phyloP scores from a whole-genome alignment of 2,888 invertebrate species.

The Glaucopsyche alexis region DNA sequence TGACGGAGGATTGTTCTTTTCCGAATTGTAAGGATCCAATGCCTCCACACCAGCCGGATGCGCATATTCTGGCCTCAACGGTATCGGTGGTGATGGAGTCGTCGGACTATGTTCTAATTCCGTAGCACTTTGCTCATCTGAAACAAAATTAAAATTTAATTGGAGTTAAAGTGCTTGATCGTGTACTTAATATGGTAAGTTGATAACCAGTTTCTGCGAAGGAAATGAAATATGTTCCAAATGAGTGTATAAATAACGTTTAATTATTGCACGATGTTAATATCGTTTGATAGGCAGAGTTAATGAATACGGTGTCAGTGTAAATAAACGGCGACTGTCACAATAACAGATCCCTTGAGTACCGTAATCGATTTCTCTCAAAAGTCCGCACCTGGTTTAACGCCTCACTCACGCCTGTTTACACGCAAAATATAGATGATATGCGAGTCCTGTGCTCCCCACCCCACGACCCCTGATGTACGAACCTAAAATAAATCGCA shows the following conservation, averaged over 20 bases:
- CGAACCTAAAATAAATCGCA: constrained; percentile 49
- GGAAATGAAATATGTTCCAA: constrained; percentile 17
- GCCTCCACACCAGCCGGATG: constrained; percentile 74
- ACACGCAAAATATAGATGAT: constrained; percentile 71
- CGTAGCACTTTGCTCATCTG: constrained; percentile 65
- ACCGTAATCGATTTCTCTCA: constrained; percentile 55
- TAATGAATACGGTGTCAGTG: constrained; percentile 45
- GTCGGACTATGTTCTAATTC: constrained; percentile 59
- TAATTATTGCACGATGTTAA: constrained; percentile 17
- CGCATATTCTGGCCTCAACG: constrained; percentile 70
- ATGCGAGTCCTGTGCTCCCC: constrained; percentile 68
- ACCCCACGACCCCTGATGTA: constrained; percentile 47
- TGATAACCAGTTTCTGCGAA: not conserved
- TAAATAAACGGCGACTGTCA: constrained; percentile 73
- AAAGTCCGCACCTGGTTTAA: constrained; percentile 72
- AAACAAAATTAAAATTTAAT: constrained; percentile 49
- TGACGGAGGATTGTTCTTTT: constrained; percentile 61
- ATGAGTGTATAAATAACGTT: constrained; percentile 10
- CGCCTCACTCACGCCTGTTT: constrained; percentile 73
- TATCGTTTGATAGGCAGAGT: constrained; percentile 22
- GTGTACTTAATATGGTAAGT: constrained; percentile 9
- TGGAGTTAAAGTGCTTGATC: constrained; percentile 46
- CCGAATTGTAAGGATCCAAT: constrained; percentile 73
- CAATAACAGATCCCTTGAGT: constrained; percentile 67
- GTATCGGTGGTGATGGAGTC: constrained; percentile 61